Evolutionary conservation across 2,113 vertebrate species (phyloP), one percentile per base, ranked within the genome.

Genomic region (Nothoprocta perdicaria): DNA sequence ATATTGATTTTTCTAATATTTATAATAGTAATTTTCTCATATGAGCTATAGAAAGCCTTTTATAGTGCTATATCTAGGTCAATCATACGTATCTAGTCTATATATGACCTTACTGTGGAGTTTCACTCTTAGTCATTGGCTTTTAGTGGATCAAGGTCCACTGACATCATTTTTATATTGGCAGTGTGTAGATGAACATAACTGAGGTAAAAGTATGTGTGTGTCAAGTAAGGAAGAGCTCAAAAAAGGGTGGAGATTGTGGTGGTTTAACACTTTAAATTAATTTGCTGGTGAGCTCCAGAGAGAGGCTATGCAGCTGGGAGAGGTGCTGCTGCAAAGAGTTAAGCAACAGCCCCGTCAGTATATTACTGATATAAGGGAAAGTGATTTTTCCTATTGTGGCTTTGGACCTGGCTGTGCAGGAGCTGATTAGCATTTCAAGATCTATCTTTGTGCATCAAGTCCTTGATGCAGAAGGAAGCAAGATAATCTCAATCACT

Each of bases 401-500:
- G 77, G 46, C 7, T 75, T n/a, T n/a, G 57, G 29, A 87, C 29
- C 19, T 87, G 57, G 46, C 75, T 89, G 71, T n/a, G 19, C 61
- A 3, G 12, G 33, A 8, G 14, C 17, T 79, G 52, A 84, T 72
- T 29, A 87, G 46, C 46, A 72, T 87, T 89, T 91, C 69, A 88
- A 72, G 46, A 91, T 8, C 22, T 23, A 41, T 57, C 17, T 43
- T 74, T 57, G 66, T 40, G 38, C 9, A 61, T 43, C 19, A 91
- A 67, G 16, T 58, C 58, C 62, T 91, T 79, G 41, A 38, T 79
- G 78, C 38, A 75, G 79, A 73, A 85, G 82, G 16, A 93, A 81
- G 62, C 61, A 38, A 74, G 84, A 72, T 71, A 78, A 89, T 79
- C 22, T 41, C 19, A 46, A 38, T 12, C 4, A 40, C 61, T 92